A percentile compares a stretch with the other conserved stretches of the same genome.
phyloP scores from a whole-genome alignment of 2,113 vertebrate species.

The Dipodomys spectabilis region DNA sequence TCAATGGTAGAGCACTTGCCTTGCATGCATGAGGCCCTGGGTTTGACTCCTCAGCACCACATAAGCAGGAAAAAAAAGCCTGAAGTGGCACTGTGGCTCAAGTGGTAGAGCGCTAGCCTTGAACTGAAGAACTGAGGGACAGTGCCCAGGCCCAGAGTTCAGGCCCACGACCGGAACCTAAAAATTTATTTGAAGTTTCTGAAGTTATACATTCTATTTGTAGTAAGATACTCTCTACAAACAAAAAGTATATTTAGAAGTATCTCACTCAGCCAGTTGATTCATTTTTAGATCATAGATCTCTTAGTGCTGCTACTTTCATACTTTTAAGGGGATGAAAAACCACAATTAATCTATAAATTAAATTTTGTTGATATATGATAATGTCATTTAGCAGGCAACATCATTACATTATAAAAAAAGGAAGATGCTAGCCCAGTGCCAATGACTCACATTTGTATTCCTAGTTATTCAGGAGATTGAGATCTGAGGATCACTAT shows the following conservation, averaged over 20 bases:
- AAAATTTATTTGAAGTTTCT: slow-evolving; percentile 7
- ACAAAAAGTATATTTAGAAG: slow-evolving; percentile 6
- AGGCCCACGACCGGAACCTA: no score
- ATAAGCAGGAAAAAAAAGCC: no score
- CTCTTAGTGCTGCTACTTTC: background rate
- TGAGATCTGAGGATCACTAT: no score
- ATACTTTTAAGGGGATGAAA: slow-evolving; percentile 34
- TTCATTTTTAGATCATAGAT: background rate
- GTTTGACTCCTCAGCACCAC: no score
- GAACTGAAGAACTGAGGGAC: no score
- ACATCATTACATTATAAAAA: background rate
- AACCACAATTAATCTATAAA: background rate
- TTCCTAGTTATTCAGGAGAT: no score
- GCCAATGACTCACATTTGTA: no score
- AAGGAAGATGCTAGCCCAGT: background rate
- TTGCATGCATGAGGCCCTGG: no score
- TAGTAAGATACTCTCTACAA: background rate
- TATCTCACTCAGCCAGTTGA: background rate
- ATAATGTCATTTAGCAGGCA: background rate
- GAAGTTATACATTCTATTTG: background rate
- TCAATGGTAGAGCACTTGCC: no score
- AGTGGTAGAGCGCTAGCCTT: no score
- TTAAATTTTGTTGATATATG: background rate
- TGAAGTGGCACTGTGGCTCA: no score
- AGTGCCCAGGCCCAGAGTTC: no score